Conservation (phyloP, 2,113 vertebrate genomes). For the Lycocorax pyrrhopterus region DNA sequence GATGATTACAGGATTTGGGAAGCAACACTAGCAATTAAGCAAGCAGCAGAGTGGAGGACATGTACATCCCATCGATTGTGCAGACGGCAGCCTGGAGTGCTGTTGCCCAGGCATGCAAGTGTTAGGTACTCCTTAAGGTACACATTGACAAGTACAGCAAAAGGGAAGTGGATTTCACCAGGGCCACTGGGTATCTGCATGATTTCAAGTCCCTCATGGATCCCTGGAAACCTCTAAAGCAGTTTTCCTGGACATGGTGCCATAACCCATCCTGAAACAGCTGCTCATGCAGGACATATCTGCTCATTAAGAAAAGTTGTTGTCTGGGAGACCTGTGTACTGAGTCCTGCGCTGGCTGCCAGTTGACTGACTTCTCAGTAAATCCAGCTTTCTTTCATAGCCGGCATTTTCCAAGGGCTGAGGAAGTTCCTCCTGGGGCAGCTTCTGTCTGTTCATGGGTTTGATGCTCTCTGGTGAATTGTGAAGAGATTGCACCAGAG, state of each 20-base stretch:
- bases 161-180: not conserved
- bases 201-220: not conserved
- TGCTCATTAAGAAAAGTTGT: not conserved
- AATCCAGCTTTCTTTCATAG: not conserved
- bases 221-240: not conserved
- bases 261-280: not conserved
- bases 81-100: not conserved
- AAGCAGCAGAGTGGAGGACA: not conserved
- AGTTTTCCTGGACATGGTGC: not conserved
- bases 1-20: not conserved
- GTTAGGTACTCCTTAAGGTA: not conserved
- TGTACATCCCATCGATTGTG: not conserved
- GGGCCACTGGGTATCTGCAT: not conserved
- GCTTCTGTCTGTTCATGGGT: not conserved
- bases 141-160: not conserved
- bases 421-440: not conserved
- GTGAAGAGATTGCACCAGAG: not conserved
- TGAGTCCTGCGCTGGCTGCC: fast-evolving
- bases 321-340: not conserved
- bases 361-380: fast-evolving
- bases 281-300: not conserved
- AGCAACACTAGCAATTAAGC: not conserved
- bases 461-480: not conserved
- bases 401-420: not conserved
- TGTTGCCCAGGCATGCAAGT: not conserved